phyloP scores from a whole-genome alignment of 2,888 invertebrate genomes.

The Ectemnius continuus region DNA sequence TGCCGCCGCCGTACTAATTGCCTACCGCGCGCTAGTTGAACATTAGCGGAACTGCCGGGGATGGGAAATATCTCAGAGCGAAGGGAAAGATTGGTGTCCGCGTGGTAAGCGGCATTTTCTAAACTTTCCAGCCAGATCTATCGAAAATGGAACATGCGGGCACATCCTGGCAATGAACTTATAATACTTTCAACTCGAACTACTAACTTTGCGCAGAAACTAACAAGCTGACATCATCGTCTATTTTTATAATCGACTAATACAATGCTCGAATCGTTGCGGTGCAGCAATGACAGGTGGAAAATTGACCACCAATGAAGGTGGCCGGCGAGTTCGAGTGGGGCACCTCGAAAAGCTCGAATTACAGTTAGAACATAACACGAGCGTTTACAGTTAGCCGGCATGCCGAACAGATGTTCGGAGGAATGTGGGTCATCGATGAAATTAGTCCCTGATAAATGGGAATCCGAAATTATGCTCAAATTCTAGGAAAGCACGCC shows the following conservation, averaged over 20 bases:
- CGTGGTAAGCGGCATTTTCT: background rate
- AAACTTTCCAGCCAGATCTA: too few relatives aligned
- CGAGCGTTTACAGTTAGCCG: conserved; percentile 59
- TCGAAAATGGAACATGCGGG: too few relatives aligned
- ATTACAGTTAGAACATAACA: conserved; percentile 69
- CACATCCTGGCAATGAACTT: too few relatives aligned
- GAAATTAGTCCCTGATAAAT: conserved; percentile 31
- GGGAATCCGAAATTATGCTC: conserved; percentile 5
- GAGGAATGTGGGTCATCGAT: conserved; percentile 58
- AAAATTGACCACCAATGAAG: too few relatives aligned
- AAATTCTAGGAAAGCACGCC: too few relatives aligned
- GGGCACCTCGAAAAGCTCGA: conserved; percentile 52
- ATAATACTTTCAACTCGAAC: too few relatives aligned
- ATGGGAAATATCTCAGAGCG: background rate
- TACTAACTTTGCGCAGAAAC: too few relatives aligned
- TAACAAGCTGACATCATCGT: too few relatives aligned
- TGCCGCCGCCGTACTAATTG: background rate
- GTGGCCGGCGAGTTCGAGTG: too few relatives aligned
- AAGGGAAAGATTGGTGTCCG: background rate
- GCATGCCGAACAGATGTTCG: conserved; percentile 11
- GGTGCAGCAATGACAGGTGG: too few relatives aligned
- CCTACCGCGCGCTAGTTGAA: background rate
- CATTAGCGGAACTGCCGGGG: background rate
- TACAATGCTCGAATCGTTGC: too few relatives aligned
- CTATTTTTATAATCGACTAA: too few relatives aligned